A percentile compares a stretch with the other conserved stretches of the same genome.
Evolutionary conservation across 2,113 vertebrate species (phyloP).

Genomic region (Symphodus melops): DNA sequence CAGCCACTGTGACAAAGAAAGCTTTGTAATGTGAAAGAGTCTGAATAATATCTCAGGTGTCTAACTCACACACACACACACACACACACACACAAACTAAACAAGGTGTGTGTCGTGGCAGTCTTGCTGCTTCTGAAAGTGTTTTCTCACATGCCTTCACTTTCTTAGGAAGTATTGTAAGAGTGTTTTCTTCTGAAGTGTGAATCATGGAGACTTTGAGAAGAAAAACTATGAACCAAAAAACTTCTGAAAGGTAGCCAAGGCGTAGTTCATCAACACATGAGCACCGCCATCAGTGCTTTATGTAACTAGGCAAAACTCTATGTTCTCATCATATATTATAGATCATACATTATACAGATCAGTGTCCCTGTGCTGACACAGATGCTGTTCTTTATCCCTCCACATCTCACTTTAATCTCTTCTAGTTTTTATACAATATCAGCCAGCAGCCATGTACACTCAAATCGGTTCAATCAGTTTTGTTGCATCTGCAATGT

Average conservation of each 20-base stretch:
- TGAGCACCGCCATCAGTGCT: not conserved
- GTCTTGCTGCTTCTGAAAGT: not conserved
- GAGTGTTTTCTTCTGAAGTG: conserved; percentile 35
- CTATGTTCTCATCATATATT: conserved; percentile 17
- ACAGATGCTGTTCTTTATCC: conserved; percentile 2
- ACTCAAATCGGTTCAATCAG: not conserved
- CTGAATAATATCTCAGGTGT: conserved; percentile 24
- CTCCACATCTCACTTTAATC: not conserved
- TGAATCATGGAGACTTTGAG: conserved; percentile 28
- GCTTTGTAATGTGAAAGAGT: conserved; percentile 31
- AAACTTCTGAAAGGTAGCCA: not conserved
- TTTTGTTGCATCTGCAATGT: not conserved
- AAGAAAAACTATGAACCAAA: not conserved
- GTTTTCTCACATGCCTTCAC: not conserved
- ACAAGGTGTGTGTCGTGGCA: conserved; percentile 18
- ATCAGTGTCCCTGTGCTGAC: conserved; percentile 5
- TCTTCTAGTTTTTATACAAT: not conserved
- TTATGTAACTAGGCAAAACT: conserved; percentile 8
- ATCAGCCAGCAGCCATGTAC: no score
- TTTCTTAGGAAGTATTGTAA: conserved; percentile 6
- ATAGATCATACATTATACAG: conserved; percentile 31
- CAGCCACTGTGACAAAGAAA: conserved; percentile 26
- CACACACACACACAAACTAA: conserved; percentile 17
- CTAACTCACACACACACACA: conserved; percentile 8
- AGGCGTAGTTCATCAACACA: conserved; percentile 3